phyloP scores from a whole-genome alignment of 2,797 vertebrate species.

The Miichthys miiuy region DNA sequence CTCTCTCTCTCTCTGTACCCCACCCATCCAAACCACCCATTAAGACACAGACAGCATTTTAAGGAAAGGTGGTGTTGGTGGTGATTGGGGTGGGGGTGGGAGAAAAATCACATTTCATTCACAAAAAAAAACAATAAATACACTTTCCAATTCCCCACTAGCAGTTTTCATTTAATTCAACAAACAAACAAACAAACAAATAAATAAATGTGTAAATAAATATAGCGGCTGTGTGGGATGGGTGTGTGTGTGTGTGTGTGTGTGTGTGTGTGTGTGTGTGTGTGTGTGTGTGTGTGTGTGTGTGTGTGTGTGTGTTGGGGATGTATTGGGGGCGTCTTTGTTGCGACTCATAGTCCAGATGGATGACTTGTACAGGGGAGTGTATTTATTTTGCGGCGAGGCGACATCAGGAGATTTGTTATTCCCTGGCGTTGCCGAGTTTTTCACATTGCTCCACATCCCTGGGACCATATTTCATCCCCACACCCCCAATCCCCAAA shows the following conservation, averaged over 20 bases:
- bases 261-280: constrained; percentile 46
- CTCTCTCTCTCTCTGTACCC: constrained; percentile 1
- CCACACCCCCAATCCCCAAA: constrained; percentile 85
- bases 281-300: constrained; percentile 35
- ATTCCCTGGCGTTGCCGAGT: constrained; percentile 86
- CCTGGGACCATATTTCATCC: constrained; percentile 86
- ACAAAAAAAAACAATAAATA: constrained; percentile 70
- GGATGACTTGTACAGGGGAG: constrained; percentile 85
- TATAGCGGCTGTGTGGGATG: constrained; percentile 59
- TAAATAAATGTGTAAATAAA: constrained; percentile 80
- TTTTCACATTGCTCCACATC: constrained; percentile 90
- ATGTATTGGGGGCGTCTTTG: constrained; percentile 84
- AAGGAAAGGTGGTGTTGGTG: constrained; percentile 24
- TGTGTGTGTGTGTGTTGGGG: constrained; percentile 58
- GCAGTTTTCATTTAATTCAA: constrained; percentile 77
- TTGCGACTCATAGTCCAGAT: constrained; percentile 86
- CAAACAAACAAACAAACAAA: constrained; percentile 84
- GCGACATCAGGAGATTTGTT: constrained; percentile 88
- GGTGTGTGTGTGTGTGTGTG: constrained; percentile 56
- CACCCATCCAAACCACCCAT: constrained; percentile 49
- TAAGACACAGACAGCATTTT: constrained; percentile 66
- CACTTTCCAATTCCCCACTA: constrained; percentile 55
- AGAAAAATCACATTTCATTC: constrained; percentile 73
- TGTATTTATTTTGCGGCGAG: constrained; percentile 87
- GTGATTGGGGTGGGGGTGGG: background rate